phyloP scores from a whole-genome alignment of 2,797 vertebrate genomes.

The Coregonus sp. region DNA sequence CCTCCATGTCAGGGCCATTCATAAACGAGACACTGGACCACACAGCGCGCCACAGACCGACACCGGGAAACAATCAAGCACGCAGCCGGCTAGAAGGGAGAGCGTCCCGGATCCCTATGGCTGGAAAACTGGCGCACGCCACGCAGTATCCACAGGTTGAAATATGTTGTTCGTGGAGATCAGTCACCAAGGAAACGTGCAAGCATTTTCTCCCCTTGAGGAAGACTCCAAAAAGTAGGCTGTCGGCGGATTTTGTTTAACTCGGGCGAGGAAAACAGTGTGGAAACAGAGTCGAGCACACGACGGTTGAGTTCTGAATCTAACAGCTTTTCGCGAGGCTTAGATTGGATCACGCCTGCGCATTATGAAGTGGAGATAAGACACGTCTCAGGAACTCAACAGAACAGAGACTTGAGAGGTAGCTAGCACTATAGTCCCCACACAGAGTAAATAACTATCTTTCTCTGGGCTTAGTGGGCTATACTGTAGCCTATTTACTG shows the following conservation, averaged over 20 bases:
- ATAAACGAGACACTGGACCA: conserved; percentile 74
- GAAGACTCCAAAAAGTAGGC: conserved; percentile 33
- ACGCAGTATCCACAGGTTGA: conserved; percentile 77
- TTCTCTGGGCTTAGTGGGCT: background rate
- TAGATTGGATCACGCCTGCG: conserved; percentile 85
- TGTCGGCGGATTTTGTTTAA: background rate
- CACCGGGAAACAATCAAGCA: conserved; percentile 38
- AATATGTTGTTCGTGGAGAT: conserved; percentile 48
- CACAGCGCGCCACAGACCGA: conserved; percentile 36
- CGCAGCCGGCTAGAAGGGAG: conserved; percentile 43
- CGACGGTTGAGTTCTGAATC: conserved; percentile 71
- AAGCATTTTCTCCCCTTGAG: conserved; percentile 26
- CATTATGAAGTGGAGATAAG: conserved; percentile 72
- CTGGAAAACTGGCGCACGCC: conserved; percentile 48
- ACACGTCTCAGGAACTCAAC: conserved; percentile 73
- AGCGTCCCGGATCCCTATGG: conserved; percentile 60
- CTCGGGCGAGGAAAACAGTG: conserved; percentile 43
- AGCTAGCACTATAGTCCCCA: background rate
- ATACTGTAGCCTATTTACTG: background rate
- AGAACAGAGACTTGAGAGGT: conserved; percentile 38
- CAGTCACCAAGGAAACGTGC: conserved; percentile 53
- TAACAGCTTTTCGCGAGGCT: conserved; percentile 71
- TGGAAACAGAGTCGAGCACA: conserved; percentile 46
- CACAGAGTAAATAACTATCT: background rate
- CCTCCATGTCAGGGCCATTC: conserved; percentile 99